Conservation (phyloP, 2,113 vertebrate genomes). For the Semnornis frantzii region DNA sequence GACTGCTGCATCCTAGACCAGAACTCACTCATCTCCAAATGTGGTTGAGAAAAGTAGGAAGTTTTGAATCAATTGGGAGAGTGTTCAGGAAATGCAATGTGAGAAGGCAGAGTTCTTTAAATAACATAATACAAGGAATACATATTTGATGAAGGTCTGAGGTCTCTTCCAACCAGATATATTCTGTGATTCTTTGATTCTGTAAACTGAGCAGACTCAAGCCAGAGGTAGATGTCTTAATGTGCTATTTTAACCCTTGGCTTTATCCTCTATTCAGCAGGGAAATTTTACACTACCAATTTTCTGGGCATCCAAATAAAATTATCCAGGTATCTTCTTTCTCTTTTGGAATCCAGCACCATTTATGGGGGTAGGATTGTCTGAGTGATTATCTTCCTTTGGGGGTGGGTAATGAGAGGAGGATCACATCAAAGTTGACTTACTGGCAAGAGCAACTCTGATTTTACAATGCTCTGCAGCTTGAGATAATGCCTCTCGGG, state of each 20-base stretch:
- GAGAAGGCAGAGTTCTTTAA: background rate
- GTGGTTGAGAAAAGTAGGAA: background rate
- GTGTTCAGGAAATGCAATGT: background rate
- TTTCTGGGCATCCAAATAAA: background rate
- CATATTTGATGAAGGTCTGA: background rate
- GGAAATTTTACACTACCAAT: background rate
- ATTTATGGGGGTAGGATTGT: background rate
- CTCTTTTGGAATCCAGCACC: background rate
- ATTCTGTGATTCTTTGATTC: no score
- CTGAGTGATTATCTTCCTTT: background rate
- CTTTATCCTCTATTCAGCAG: background rate
- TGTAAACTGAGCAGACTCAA: background rate
- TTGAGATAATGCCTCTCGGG: background rate
- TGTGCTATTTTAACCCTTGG: background rate
- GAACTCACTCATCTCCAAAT: background rate
- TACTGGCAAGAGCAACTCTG: background rate
- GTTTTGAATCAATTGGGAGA: background rate
- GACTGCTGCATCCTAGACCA: background rate
- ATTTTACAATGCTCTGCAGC: constrained; percentile 7
- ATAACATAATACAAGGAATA: background rate
- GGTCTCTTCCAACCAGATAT: no score
- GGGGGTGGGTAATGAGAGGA: background rate
- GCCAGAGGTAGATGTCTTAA: background rate
- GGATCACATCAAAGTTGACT: background rate
- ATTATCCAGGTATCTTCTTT: background rate